Percentiles rank a stretch among this genome's conserved stretches.
These are phyloP conservation scores for Mimumesa dahlbomi DNA, from an alignment of 2,888 invertebrate species.

Conservation along the genomic window DNA sequence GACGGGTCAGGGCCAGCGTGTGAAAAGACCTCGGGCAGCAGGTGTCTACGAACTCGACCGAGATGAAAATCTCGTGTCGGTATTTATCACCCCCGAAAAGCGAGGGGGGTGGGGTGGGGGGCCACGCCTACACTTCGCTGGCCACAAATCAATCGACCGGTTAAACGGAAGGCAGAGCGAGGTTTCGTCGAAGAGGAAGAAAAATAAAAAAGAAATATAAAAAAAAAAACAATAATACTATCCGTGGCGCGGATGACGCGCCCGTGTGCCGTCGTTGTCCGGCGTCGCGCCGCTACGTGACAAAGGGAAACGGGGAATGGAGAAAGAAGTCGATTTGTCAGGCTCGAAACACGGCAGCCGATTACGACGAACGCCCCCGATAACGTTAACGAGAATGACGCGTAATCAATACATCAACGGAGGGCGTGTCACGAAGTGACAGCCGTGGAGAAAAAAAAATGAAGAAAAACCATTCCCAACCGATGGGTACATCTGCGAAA, in stretches of 20 bases:
- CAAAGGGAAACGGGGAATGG: neutral
- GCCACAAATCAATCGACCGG: slow-evolving; percentile 74
- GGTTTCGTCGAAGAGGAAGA: too few species aligned
- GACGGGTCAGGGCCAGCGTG: slow-evolving; percentile 52
- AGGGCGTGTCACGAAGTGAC: slow-evolving; percentile 40
- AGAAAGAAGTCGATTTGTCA: slow-evolving; percentile 45
- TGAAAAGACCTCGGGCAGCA: slow-evolving; percentile 66
- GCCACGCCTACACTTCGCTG: slow-evolving; percentile 68
- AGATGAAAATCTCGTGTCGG: slow-evolving; percentile 66
- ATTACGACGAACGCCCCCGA: slow-evolving; percentile 25
- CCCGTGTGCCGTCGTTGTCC: too few species aligned
- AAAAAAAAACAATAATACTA: too few species aligned
- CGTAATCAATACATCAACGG: slow-evolving; percentile 31
- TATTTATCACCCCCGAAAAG: slow-evolving; percentile 66
- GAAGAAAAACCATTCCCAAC: neutral
- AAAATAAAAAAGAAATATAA: too few species aligned
- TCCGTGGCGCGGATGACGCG: too few species aligned
- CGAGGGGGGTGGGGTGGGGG: too few species aligned
- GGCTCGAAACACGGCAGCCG: slow-evolving; percentile 36
- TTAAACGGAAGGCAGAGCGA: too few species aligned
- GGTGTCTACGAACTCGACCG: slow-evolving; percentile 61
- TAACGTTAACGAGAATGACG: slow-evolving; percentile 53
- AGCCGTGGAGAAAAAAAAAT: slow-evolving; percentile 21
- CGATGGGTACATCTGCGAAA: neutral
- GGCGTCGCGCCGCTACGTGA: too few species aligned